Evolutionary conservation across 1,140 invertebrate species (phyloP), one percentile per base, ranked within the genome.

Genomic region (Reticulitermes speratus): DNA sequence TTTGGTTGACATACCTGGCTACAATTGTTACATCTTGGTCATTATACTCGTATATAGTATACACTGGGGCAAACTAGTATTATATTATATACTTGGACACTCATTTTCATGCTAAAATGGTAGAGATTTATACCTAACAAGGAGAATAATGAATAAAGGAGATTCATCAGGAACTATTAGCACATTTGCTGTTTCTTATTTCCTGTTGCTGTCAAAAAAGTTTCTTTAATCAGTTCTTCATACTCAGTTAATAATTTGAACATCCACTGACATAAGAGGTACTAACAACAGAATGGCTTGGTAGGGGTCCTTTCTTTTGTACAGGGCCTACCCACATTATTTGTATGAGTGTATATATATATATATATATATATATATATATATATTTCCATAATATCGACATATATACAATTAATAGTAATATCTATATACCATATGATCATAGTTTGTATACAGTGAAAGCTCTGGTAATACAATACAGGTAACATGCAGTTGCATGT

Each of bases 401-500:
- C 55, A 55, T 65, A 84, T 84, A 38, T 45, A 84, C 59, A 55
- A 55, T 84, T 55, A 84, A 55, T 84, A 75, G 19, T 65, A 65
- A 65, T 75, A 75, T 75, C 65, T 75, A 75, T 45, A 52, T 84
- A 84, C 84, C 48, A 30, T 55, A 55, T 83, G 23, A 55, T 84
- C 59, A 52, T 52, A n/a, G 45, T 84, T 52, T 84, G 84, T 84
- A 84, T 84, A 84, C 84, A 84, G 59, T 84, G 84, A 84, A 84
- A 84, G 84, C 84, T 84, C 84, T 55, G 16, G 23, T 65, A 84
- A 84, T 52, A 55, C 48, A 32, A 55, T 84, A 38, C 52, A 75
- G n/a, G n/a, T 75, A 55, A 55, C 52, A 19, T 55, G 14, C 52
- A 55, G 19, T 55, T 55, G n/a, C 65, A 75, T 75, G 25, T 75